A percentile compares a stretch with the other conserved stretches of the same genome.
phyloP scores from a whole-genome alignment of 2,797 vertebrate species.

The Platalea minor region DNA sequence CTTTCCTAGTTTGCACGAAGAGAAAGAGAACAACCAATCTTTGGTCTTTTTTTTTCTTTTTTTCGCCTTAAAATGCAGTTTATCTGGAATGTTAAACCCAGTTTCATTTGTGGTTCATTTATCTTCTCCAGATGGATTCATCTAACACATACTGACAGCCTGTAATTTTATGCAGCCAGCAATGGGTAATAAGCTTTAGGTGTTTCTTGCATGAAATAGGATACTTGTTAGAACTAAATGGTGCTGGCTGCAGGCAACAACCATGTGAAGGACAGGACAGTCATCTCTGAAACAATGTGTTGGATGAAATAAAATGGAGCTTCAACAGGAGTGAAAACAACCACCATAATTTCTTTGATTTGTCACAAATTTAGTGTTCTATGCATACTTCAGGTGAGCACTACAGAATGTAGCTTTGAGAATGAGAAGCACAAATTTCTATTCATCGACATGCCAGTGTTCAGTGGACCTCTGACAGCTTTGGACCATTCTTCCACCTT shows the following conservation, averaged over 20 bases:
- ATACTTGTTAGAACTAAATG: background rate
- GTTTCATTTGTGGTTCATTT: background rate
- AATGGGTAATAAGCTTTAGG: background rate
- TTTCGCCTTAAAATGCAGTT: background rate
- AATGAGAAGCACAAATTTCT: background rate
- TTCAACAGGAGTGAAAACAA: background rate
- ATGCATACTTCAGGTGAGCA: background rate
- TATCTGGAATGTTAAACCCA: background rate
- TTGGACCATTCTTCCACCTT: background rate
- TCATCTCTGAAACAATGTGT: background rate
- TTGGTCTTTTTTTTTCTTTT: background rate
- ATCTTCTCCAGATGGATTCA: conserved; percentile 17
- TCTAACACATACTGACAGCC: conserved; percentile 11
- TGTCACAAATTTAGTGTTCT: background rate
- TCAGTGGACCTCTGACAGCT: background rate
- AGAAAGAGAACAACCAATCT: background rate
- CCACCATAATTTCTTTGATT: background rate
- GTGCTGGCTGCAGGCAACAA: background rate
- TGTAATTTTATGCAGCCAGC: conserved; percentile 20
- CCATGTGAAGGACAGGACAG: background rate
- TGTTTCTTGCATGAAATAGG: background rate
- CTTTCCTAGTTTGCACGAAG: background rate
- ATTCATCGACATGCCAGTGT: rapidly evolving
- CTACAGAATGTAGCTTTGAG: background rate
- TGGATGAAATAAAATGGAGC: background rate